phyloP scores from a whole-genome alignment of 2,113 vertebrate genomes.

The Athene noctua region DNA sequence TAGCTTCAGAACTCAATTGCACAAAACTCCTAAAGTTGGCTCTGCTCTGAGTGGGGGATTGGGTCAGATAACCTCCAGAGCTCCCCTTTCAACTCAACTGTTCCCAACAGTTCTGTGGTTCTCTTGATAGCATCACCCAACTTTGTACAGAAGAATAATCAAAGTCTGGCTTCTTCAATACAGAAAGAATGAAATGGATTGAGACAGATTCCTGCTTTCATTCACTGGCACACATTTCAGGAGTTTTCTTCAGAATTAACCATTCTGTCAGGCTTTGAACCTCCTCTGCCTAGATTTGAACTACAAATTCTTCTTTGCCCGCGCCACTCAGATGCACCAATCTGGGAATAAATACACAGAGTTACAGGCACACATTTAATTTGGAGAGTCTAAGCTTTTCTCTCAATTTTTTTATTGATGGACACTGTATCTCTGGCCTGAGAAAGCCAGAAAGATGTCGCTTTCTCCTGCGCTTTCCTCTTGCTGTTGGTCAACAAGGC shows the following conservation, averaged over 20 bases:
- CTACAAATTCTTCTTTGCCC: neutral
- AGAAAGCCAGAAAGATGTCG: neutral
- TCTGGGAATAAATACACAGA: neutral
- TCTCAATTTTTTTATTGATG: neutral
- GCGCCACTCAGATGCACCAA: neutral
- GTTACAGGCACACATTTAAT: neutral
- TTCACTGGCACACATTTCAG: neutral
- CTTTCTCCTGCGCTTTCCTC: neutral
- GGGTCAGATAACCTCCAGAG: neutral
- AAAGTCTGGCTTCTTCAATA: neutral
- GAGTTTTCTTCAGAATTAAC: neutral
- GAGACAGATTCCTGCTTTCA: neutral
- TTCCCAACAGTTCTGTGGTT: neutral
- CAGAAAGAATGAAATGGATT: neutral
- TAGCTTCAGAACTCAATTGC: neutral
- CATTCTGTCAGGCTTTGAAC: neutral
- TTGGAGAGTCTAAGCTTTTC: neutral
- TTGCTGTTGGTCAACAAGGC: neutral
- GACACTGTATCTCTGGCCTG: neutral
- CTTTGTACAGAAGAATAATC: neutral
- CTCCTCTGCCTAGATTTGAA: neutral
- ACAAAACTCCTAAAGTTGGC: neutral
- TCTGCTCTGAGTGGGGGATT: neutral
- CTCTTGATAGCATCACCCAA: neutral
- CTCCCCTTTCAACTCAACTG: neutral